Evolutionary conservation across 2,113 vertebrate genomes (phyloP).

Genomic region (Xiphorhynchus elegans): DNA sequence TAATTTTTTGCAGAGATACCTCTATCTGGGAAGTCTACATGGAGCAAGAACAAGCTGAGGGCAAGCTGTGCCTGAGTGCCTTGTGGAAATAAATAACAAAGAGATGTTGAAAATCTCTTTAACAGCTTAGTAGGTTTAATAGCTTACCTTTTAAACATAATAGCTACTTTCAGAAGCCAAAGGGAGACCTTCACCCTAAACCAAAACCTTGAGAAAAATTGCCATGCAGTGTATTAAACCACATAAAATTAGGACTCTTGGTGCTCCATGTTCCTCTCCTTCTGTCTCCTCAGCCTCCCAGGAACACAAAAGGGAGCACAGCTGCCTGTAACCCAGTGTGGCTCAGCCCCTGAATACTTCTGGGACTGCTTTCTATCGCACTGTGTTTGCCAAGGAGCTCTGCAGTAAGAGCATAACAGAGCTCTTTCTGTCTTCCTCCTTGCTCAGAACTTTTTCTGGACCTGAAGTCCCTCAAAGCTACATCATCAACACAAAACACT

Average conservation of each 20-base stretch:
- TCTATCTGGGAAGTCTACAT: neutral
- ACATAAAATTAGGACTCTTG: neutral
- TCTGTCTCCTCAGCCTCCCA: neutral
- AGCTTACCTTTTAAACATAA: neutral
- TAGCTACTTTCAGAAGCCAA: neutral
- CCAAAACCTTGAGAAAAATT: neutral
- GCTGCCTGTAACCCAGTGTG: neutral
- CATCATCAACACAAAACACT: neutral
- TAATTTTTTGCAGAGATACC: neutral
- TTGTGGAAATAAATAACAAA: neutral
- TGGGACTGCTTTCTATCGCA: neutral
- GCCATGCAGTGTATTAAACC: neutral
- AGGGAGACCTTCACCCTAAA: neutral
- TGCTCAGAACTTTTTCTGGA: neutral
- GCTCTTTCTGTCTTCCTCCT: neutral
- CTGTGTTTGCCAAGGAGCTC: neutral
- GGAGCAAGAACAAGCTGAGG: neutral
- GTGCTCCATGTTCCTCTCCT: neutral
- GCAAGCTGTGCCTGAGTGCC: neutral
- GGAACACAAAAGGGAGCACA: neutral
- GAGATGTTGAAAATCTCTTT: neutral
- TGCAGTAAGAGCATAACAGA: neutral
- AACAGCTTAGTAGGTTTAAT: neutral
- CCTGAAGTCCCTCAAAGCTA: neutral
- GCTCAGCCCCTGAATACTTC: neutral